A percentile compares a stretch with the other conserved stretches of the same genome.
phyloP scores from a whole-genome alignment of 2,888 invertebrate genomes.

The Drosophila kambysellisi region DNA sequence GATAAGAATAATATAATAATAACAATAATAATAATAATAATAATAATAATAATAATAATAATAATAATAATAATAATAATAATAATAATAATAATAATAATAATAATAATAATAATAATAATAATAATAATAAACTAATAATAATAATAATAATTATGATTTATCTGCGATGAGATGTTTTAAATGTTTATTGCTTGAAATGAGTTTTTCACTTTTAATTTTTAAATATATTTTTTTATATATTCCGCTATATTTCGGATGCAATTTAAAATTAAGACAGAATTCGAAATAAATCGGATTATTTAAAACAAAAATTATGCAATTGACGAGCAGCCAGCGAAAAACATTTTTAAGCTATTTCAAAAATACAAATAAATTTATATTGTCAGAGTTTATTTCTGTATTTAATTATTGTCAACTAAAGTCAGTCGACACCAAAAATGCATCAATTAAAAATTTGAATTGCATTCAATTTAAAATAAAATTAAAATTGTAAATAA shows the following conservation, averaged over 20 bases:
- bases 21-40: not conserved
- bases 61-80: not conserved
- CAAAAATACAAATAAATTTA: not conserved
- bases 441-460: no score
- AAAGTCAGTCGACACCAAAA: no score
- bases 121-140: not conserved
- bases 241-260: not conserved
- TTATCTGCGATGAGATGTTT: not conserved
- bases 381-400: no score
- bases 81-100: not conserved
- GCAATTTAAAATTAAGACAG: not conserved
- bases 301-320: not conserved
- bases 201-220: not conserved
- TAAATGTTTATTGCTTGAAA: not conserved
- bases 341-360: not conserved
- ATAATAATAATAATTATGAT: not conserved
- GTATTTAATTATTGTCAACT: no score
- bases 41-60: not conserved
- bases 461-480: no score
- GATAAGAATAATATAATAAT: not conserved
- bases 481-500: no score
- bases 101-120: not conserved
- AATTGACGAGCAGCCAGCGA: not conserved
- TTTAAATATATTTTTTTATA: not conserved
- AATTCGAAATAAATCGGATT: not conserved